These are phyloP conservation scores for Copsychus sechellarum DNA, from an alignment of 2,113 vertebrate species.

Conservation along the genomic window DNA sequence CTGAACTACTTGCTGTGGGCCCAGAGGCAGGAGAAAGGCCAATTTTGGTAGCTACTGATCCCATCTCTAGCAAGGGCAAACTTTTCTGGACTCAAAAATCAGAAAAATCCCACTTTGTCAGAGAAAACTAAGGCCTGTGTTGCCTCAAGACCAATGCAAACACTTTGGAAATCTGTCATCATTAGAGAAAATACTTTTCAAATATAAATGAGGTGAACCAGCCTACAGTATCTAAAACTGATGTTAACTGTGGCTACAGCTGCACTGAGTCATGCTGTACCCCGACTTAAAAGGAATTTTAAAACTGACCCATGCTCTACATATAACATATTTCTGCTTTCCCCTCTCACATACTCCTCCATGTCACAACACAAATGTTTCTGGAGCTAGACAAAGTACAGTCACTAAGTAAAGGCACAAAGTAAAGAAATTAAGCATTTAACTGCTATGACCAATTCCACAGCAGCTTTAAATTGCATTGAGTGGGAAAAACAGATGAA, in stretches of 20 bases:
- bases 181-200: background rate
- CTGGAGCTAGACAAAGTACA: background rate
- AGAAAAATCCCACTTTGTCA: background rate
- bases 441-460: background rate
- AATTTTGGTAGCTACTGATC: background rate
- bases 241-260: background rate
- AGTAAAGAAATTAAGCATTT: background rate
- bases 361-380: background rate
- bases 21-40: background rate
- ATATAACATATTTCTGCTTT: background rate
- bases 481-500: background rate
- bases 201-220: background rate
- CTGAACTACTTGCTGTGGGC: background rate
- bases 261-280: background rate
- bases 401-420: background rate
- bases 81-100: background rate
- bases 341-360: background rate
- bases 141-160: background rate
- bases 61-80: rapidly evolving
- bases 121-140: background rate
- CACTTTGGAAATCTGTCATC: background rate
- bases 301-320: background rate
- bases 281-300: background rate
- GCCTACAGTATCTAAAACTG: background rate
- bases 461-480: background rate